Evolutionary conservation across 2,113 vertebrate species (phyloP).

Genomic region (Typhlomys cinereus): DNA sequence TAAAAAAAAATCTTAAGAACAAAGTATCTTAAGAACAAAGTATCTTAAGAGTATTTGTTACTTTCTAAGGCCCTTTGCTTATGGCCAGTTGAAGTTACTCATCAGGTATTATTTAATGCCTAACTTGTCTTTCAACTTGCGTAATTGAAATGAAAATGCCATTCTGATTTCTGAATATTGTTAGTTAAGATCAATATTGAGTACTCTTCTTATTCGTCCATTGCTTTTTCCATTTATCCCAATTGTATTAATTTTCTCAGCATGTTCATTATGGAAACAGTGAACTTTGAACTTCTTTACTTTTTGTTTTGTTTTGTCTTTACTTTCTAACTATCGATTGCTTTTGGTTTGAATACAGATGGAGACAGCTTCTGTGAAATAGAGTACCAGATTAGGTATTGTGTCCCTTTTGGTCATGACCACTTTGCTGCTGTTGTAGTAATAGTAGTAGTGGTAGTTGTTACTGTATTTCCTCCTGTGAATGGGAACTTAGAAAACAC

Average conservation of each 20-base stretch:
- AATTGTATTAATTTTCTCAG: not conserved
- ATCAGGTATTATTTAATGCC: not conserved
- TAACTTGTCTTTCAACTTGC: not conserved
- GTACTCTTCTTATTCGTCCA: not conserved
- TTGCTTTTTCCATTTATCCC: not conserved
- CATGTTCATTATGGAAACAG: not conserved
- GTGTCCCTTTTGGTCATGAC: not conserved
- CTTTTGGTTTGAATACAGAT: not conserved
- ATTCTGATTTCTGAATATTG: not conserved
- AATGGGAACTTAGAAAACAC: not conserved
- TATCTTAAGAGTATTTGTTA: no score
- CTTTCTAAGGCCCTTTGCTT: not conserved
- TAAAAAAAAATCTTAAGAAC: no score
- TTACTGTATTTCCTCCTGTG: not conserved
- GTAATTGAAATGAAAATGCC: not conserved
- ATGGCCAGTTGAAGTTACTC: not conserved
- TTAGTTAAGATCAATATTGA: not conserved
- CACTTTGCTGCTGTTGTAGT: no score
- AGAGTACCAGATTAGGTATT: not conserved
- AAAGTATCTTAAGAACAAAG: no score
- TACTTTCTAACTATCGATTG: not conserved
- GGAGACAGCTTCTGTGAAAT: not conserved
- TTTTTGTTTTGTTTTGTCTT: not conserved
- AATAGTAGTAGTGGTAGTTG: no score
- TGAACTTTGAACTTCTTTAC: not conserved